Evolutionary conservation across 2,797 vertebrate species (phyloP), one percentile per base, ranked within the genome.

Genomic region (Catostomus latipinnis): DNA sequence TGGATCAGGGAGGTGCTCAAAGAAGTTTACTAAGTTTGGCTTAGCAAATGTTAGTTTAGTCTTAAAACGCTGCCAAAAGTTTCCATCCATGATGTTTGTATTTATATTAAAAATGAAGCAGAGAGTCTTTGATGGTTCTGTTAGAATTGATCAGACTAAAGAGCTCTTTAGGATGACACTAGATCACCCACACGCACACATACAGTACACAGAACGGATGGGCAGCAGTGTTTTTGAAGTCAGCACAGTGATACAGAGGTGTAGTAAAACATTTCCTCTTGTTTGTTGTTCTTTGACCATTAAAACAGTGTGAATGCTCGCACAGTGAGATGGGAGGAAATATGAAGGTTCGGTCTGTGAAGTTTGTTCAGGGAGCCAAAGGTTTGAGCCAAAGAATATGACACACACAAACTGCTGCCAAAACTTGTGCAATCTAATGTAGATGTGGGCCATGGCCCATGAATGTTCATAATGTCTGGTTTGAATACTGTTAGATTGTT

Each of bases 381-480:
- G 57, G 16, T 65, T 83, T 43, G 57, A 76, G 75, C 84, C 74
- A 78, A 78, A 63, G 62, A 63, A 76, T 49, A 76, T 73, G 67
- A 69, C 69, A 34, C 34, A 34, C 34, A 34, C 34, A 34, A 3
- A 34, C 34, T 34, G 34, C 34, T 4, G 4, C 34, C 16, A 73
- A 22, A 61, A 71, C 14, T 72, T 53, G 46, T 62, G 8, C 10
- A 8, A 63, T 57, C 66, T 54, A 10, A 69, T 88, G 83, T 88
- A 91, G 89, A 90, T 92, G 87, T 89, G 88, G 82, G 83, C 87
- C 89, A 92, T 89, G 88, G 82, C 82, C 87, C 89, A 92, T 92
- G 86, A 90, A 92, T 93, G 91, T 92, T 91, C 89, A 93, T 91
- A 89, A 87, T 79, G 73, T 83, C 56, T 75, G 73, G 83, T 91